Evolutionary conservation across 2,888 invertebrate genomes (phyloP), one percentile per base, ranked within the genome.

Genomic region (Heliconius ethilla): DNA sequence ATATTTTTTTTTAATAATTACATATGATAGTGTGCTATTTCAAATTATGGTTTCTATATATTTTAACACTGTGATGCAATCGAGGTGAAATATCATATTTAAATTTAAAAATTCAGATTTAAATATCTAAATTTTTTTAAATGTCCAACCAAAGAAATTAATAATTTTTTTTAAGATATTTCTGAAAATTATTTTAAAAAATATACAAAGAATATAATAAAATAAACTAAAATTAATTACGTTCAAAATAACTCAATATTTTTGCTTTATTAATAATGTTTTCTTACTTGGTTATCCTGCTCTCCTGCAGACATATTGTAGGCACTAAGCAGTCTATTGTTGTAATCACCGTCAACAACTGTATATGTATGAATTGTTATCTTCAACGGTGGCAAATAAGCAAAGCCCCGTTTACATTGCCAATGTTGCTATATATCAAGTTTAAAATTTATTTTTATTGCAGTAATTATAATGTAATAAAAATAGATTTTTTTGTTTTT

Each of bases 321-420:
- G 45, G 25, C 63, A 74, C 63, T 63, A 62, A 27, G 25, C 74
- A 65, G 74, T 63, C 74, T 63, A 65, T 74, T 45, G 74, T 65
- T 74, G 13, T 33, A 40, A 73, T 72, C n/a, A 66, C 27, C n/a
- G 55, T 37, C 37, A 72, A 70, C 70, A 27, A 65, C 27, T 72
- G n/a, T 59, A 59, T 33, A 33, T 45, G 40, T 40, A 11, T 27
- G 51, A 59, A 18, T n/a, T 55, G 72, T 37, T 59, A 59, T 72
- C 59, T 6, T 37, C 33, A 72, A 25, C 22, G 63, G 72, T 15
- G 63, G 63, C 74, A 63, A 74, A 65, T 65, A 74, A 25, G 74
- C 65, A 74, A 74, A 74, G 62, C 62, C 74, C 74, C 74, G 65
- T 65, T 72, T 72, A 55, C 72, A 72, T 25, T 37, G 9, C n/a